Evolutionary conservation across 2,113 vertebrate species (phyloP), one percentile per base, ranked within the genome.

Genomic region (Hippocampus guttulatus): DNA sequence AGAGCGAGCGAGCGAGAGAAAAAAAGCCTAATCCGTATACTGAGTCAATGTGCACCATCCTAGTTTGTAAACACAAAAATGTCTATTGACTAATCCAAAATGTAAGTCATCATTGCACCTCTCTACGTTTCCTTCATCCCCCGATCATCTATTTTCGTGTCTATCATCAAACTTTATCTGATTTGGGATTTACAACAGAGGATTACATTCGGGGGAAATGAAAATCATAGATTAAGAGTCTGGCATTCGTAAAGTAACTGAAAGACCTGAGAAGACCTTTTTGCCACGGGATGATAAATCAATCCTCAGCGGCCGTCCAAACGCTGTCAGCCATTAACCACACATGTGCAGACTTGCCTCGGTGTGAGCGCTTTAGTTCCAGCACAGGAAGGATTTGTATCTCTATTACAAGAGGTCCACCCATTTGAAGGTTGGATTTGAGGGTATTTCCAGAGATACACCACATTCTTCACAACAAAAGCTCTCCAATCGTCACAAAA

Each of bases 191-290:
- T 73, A 74, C 60, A 16, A 33, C 47, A 25, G 66, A 49, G 45
- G 81, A 86, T 89, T 88, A 84, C 55, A 71, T 63, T 62, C 69
- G 16, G 68, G 68, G 58, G 20, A 68, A 64, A 67, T 14, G 66
- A 67, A 75, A 75, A 87, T 40, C 33, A 74, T 68, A 69, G 85
- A 88, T 87, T 84, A 87, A 77, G 41, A 55, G 52, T 68, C 64
- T 76, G 77, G 70, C 74, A 75, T 54, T 6, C 8, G 30, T 67
- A 18, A 58, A 69, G 33, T 43, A 67, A 61, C 45, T 64, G 25
- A 45, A 16, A 63, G 38, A 52, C 58, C 15, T 1, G 67, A 72
- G 70, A 76, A 80, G 69, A 45, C 40, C 41, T 4, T 65, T 63
- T 65, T 45, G n/a, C 41, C 63, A 45, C 21, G 57, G 60, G 47